Evolutionary conservation across 2,888 invertebrate genomes (phyloP), one percentile per base, ranked within the genome.

Genomic region (Xylota segnis): DNA sequence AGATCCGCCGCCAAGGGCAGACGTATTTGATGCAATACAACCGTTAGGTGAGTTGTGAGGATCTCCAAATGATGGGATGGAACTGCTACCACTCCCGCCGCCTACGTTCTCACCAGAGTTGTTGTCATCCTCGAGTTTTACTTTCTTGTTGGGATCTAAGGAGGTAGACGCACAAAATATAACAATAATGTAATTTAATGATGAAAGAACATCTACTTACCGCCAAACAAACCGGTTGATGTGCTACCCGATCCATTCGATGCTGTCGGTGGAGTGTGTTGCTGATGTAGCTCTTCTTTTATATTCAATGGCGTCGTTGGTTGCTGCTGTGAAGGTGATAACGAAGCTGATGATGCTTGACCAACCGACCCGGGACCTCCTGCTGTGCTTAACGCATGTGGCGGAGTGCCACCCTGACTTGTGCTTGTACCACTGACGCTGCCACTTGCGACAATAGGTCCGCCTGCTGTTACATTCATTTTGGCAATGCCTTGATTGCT

Each of bases 251-350:
- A 77, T 18, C 76, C 82, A 37, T 61, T 86, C 5, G 76, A 5
- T 40, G 58, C 12, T 16, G 86, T 56, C 0, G 86, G 76, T 12
- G 86, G 68, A 5, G 82, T 86, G 10, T 86, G 86, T 12, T 86
- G 86, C 16, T 77, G 74, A n/a, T 78, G 77, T 18, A 76, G 34
- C 27, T 86, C 86, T 10, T 86, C 86, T 14, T 86, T 86, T 9
- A 68, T 43, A 50, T 72, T 66, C 40, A 82, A 45, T 18, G 82
- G 86, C 0, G 86, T 86, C 5, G 81, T 56, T 34, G 81, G 82
- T 27, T 86, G 84, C 40, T 86, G 86, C n/a, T 82, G 86, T 37
- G 81, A 58, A 0, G 86, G 86, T 52, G 86, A 86, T 37, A 72
- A 52, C 18, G 79, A 79, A 0, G 86, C 40, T 32, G 81, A 43